Conservation (phyloP, 2,797 vertebrate species). For the Smutsia temminckii region DNA sequence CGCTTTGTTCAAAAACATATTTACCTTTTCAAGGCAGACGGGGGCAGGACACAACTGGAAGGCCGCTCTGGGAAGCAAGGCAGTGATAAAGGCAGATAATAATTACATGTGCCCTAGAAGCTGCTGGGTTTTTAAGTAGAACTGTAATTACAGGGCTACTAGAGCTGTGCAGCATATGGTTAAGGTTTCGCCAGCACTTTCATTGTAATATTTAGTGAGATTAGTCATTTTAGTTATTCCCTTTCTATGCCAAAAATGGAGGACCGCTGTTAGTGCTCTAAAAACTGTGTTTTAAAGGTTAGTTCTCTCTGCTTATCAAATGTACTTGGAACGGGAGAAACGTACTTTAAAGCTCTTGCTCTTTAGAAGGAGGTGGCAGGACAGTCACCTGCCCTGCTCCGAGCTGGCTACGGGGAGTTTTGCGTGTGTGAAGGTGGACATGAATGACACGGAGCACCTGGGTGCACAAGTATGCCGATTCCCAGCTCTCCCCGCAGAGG, state of each 20-base stretch:
- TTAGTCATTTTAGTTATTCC: constrained; percentile 75
- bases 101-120: constrained; percentile 20
- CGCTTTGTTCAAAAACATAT: neutral
- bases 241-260: constrained; percentile 62
- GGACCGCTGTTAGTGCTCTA: constrained; percentile 47
- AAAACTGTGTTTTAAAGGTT: constrained; percentile 46
- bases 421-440: neutral
- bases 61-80: neutral
- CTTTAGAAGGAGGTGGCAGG: constrained; percentile 1
- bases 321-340: constrained; percentile 28
- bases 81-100: neutral
- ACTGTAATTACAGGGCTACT: constrained; percentile 76
- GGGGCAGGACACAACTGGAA: neutral
- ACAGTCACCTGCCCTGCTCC: neutral
- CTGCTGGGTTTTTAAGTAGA: neutral
- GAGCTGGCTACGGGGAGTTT: neutral
- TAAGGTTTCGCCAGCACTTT: constrained; percentile 71
- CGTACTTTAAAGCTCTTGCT: neutral
- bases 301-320: constrained; percentile 8
- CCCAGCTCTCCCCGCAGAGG: neutral
- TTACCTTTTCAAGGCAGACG: neutral
- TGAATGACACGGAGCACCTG: neutral
- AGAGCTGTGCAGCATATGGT: constrained; percentile 65
- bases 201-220: constrained; percentile 70
- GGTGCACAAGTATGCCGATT: neutral